phyloP scores from a whole-genome alignment of 2,888 invertebrate genomes.

The Euplagia quadripunctaria region DNA sequence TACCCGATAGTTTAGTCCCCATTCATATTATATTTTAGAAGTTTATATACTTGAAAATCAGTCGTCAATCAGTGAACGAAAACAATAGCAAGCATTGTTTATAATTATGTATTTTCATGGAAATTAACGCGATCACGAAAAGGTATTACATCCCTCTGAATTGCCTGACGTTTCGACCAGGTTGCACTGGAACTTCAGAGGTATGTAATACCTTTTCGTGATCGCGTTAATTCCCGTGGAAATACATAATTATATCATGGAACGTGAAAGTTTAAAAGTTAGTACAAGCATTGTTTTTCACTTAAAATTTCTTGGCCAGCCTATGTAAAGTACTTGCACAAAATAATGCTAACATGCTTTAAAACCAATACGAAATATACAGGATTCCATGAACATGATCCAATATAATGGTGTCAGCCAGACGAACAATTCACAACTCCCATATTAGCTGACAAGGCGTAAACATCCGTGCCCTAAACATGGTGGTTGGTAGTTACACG shows the following conservation, averaged over 20 bases:
- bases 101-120: too few species aligned
- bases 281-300: neutral
- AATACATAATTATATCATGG: too few species aligned
- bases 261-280: too few species aligned
- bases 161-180: too few species aligned
- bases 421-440: slow-evolving; percentile 8
- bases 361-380: neutral
- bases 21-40: neutral
- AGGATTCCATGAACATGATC: neutral
- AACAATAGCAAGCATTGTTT: too few species aligned
- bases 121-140: too few species aligned
- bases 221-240: too few species aligned
- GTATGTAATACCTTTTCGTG: too few species aligned
- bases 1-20: neutral
- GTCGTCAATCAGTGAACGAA: too few species aligned
- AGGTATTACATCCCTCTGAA: too few species aligned
- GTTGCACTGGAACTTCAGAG: too few species aligned
- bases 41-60: too few species aligned
- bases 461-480: slow-evolving; percentile 28
- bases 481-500: slow-evolving; percentile 1
- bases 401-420: neutral
- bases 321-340: neutral
- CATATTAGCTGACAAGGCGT: slow-evolving; percentile 6
- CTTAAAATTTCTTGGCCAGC: neutral
- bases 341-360: neutral